Percentiles rank a stretch among this genome's conserved stretches.
Evolutionary conservation across 2,888 invertebrate genomes (phyloP).

Genomic region (Tinea pellionella): DNA sequence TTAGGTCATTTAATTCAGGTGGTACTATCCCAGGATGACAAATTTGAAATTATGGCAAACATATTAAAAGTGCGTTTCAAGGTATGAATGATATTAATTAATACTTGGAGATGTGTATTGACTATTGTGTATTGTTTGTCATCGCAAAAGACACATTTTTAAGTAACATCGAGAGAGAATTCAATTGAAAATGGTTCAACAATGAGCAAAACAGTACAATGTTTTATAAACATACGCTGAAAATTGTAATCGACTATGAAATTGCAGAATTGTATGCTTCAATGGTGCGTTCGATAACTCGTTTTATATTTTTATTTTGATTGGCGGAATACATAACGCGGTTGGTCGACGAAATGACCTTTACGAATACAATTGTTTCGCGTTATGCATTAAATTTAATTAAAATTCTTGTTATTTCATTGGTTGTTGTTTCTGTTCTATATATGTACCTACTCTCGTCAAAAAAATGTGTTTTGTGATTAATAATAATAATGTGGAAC

Average conservation of each 20-base stretch:
- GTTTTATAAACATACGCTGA: conserved; percentile 13
- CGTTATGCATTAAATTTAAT: not conserved
- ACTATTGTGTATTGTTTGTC: not conserved
- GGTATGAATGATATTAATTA: no score
- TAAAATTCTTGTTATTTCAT: not conserved
- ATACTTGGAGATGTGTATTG: not conserved
- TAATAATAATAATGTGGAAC: no score
- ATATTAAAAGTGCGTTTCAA: no score
- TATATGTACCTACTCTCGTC: not conserved
- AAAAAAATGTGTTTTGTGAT: no score
- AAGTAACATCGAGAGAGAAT: not conserved
- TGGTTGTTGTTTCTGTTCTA: not conserved
- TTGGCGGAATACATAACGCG: not conserved
- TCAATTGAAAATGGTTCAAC: not conserved
- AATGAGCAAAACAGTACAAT: not conserved
- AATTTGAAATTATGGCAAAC: no score
- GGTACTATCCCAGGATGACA: no score
- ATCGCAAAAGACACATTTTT: not conserved
- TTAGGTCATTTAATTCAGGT: no score
- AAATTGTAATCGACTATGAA: conserved; percentile 11
- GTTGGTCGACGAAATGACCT: not conserved
- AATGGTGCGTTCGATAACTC: conserved; percentile 16
- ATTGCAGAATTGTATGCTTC: conserved; percentile 11
- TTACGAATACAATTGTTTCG: not conserved
- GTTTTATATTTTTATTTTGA: conserved; percentile 13